phyloP scores from a whole-genome alignment of 1,140 invertebrate species.

The Pogonus chalceus region DNA sequence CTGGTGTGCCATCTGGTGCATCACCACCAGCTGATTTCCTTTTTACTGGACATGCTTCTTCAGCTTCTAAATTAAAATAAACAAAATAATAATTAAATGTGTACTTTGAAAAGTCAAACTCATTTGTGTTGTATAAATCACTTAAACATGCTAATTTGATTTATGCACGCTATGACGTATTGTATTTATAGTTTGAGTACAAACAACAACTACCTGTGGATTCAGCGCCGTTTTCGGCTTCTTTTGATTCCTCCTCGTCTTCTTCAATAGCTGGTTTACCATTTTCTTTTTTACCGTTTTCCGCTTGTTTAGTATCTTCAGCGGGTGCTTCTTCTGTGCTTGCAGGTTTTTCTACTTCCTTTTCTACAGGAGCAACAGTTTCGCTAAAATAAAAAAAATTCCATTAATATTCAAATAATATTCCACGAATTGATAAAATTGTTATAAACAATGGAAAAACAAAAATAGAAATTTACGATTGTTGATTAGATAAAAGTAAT shows the following conservation, averaged over 20 bases:
- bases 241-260: constrained; percentile 34
- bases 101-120: no score
- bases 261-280: constrained; percentile 21
- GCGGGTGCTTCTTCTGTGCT: constrained; percentile 31
- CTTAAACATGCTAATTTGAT: no score
- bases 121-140: no score
- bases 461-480: no score
- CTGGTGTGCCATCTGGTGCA: constrained; percentile 37
- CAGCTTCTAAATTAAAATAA: constrained; percentile 7
- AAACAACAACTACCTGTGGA: background rate
- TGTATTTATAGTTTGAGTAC: no score
- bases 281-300: constrained; percentile 25
- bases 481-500: no score
- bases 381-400: constrained; percentile 14
- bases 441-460: no score
- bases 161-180: no score
- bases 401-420: constrained; percentile 9
- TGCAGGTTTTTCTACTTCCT: constrained; percentile 32
- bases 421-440: constrained; percentile 10
- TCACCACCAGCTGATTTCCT: constrained; percentile 56
- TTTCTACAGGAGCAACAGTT: constrained; percentile 34
- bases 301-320: constrained; percentile 33
- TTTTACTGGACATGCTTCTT: constrained; percentile 43
- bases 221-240: constrained; percentile 20
- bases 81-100: no score